Percentiles rank a stretch among this genome's conserved stretches.
phyloP scores from a whole-genome alignment of 2,113 vertebrate genomes.

The Neopipo cinnamomea region DNA sequence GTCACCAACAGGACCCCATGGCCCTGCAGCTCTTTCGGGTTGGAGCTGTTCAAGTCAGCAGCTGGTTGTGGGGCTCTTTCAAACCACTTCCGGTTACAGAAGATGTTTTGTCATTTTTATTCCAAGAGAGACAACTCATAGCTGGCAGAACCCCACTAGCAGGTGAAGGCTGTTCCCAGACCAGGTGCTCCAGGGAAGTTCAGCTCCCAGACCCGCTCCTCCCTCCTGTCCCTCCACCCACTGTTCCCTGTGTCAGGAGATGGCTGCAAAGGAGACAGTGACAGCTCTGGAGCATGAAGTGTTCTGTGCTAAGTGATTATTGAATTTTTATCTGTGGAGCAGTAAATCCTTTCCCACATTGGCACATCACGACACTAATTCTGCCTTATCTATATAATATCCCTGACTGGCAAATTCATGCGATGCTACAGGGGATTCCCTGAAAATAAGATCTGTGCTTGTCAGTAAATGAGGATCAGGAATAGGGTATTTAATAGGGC shows the following conservation, averaged over 20 bases:
- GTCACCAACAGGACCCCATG: not conserved
- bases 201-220: not conserved
- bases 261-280: not conserved
- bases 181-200: not conserved
- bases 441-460: not conserved
- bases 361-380: not conserved
- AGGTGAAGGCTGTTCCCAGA: not conserved
- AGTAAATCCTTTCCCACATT: not conserved
- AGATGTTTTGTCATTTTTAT: not conserved
- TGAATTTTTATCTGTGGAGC: not conserved
- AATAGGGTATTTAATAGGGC: not conserved
- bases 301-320: not conserved
- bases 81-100: not conserved
- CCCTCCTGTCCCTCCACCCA: not conserved
- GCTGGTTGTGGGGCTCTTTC: not conserved
- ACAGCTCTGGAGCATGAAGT: not conserved
- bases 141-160: not conserved
- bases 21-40: not conserved
- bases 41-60: not conserved
- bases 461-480: not conserved
- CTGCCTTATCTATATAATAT: not conserved
- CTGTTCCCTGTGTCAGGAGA: not conserved
- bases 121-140: not conserved
- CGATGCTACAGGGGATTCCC: not conserved
- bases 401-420: not conserved